These are phyloP conservation scores for Laticauda colubrina DNA, from an alignment of 2,113 vertebrate species.

Conservation along the genomic window DNA sequence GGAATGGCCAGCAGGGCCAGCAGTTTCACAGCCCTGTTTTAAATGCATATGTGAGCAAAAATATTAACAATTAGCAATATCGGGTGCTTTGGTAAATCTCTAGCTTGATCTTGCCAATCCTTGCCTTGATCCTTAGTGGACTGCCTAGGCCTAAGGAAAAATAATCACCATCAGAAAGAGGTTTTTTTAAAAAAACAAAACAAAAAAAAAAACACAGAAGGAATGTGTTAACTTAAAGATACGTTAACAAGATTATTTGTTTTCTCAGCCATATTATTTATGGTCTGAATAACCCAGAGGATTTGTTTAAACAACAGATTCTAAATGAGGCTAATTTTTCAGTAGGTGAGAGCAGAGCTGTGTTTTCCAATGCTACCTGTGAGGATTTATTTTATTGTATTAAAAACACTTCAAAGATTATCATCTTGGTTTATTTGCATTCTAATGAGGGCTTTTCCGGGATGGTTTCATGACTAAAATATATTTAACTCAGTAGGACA, in stretches of 20 bases:
- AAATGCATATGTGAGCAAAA: neutral
- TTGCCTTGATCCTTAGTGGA: neutral
- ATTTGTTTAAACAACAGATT: neutral
- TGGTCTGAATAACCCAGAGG: neutral
- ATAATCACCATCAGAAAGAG: neutral
- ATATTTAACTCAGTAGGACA: neutral
- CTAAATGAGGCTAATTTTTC: neutral
- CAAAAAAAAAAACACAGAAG: neutral
- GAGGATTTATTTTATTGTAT: neutral
- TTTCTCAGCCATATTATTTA: neutral
- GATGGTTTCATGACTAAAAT: neutral
- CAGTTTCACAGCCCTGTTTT: no score
- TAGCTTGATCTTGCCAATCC: neutral
- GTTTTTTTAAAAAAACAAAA: neutral
- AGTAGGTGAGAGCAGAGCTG: neutral
- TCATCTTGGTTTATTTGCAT: neutral
- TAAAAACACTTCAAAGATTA: neutral
- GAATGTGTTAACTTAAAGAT: neutral
- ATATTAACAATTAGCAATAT: neutral
- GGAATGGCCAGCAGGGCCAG: no score
- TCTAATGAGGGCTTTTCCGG: neutral
- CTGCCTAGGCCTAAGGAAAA: neutral
- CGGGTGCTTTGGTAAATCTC: neutral
- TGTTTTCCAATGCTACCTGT: neutral
- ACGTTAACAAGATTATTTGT: neutral